Percentiles rank a stretch among this genome's conserved stretches.
phyloP scores from a whole-genome alignment of 2,888 invertebrate genomes.

The Mimachlamys varia region DNA sequence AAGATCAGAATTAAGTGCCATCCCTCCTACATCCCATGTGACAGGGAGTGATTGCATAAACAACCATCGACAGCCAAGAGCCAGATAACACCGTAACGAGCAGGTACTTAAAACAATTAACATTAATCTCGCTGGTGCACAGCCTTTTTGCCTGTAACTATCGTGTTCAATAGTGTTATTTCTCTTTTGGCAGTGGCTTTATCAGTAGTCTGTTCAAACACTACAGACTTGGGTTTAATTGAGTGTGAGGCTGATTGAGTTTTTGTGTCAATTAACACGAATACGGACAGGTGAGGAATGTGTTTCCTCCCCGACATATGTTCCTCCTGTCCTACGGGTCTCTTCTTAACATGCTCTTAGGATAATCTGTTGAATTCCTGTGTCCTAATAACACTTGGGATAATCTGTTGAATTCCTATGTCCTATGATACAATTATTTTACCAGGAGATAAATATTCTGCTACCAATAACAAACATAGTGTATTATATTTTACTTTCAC shows the following conservation, averaged over 20 bases:
- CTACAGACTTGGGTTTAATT: not conserved
- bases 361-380: not conserved
- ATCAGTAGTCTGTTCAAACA: conserved; percentile 26
- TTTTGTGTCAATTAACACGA: conserved; percentile 11
- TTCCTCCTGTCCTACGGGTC: not conserved
- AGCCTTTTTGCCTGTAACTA: conserved; percentile 26
- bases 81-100: conserved; percentile 23
- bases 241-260: not conserved
- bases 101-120: conserved; percentile 34
- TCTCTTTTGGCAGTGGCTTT: not conserved
- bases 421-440: not conserved
- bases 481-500: not conserved
- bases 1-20: conserved; percentile 31
- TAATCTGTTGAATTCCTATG: not conserved
- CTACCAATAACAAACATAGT: not conserved
- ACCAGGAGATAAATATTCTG: not conserved
- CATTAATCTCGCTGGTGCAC: not conserved
- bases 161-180: not conserved
- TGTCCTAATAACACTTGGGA: not conserved
- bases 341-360: too few species aligned
- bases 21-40: conserved; percentile 28
- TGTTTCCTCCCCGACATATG: not conserved
- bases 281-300: not conserved
- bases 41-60: conserved; percentile 28
- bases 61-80: conserved; percentile 31